Conservation (phyloP, 2,113 vertebrate genomes). For the Trogon melanurus region DNA sequence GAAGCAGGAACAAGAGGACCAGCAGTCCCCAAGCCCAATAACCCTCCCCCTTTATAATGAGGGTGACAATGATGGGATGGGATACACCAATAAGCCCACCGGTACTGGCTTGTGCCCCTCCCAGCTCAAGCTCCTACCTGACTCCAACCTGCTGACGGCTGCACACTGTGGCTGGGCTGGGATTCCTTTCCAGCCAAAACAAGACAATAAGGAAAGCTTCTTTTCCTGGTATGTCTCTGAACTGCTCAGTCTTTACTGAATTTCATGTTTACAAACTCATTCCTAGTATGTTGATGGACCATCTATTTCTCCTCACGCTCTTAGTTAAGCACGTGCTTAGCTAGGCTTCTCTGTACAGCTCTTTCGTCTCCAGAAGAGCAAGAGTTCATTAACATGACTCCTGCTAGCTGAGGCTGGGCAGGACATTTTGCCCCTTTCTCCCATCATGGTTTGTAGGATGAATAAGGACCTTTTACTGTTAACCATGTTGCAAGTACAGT, state of each 20-base stretch:
- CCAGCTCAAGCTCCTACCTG: too few species aligned
- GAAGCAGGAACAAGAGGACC: too few species aligned
- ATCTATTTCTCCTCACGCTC: background rate
- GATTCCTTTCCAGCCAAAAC: too few species aligned
- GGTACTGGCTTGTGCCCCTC: too few species aligned
- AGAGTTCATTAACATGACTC: background rate
- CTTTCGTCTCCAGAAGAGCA: background rate
- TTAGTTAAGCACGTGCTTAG: background rate
- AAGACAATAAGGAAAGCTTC: background rate
- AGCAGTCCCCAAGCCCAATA: too few species aligned
- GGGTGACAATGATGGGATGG: too few species aligned
- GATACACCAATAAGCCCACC: too few species aligned
- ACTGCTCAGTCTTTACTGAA: background rate
- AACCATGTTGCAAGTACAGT: background rate
- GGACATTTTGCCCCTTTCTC: background rate
- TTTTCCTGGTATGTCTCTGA: background rate
- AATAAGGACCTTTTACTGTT: background rate
- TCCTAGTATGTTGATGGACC: background rate
- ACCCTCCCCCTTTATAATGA: too few species aligned
- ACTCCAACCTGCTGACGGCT: too few species aligned
- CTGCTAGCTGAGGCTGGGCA: background rate
- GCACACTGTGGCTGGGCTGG: too few species aligned
- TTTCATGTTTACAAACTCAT: background rate
- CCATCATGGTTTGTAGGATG: background rate
- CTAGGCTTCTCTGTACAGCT: background rate